These are phyloP conservation scores for Apogon hyalosoma DNA, from an alignment of 2,797 vertebrate species.

Conservation along the genomic window DNA sequence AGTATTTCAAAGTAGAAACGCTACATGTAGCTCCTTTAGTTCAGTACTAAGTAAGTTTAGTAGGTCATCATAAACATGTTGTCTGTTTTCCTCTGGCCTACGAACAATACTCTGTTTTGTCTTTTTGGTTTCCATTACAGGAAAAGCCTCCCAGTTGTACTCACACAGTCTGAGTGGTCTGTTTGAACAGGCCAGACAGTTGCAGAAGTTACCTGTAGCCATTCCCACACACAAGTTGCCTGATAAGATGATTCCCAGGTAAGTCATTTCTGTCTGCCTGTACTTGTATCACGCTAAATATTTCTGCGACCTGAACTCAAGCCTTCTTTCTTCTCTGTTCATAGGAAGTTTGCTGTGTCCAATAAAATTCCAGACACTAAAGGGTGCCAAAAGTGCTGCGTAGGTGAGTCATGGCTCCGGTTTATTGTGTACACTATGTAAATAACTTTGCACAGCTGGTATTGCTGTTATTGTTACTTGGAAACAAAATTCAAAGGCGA, in stretches of 20 bases:
- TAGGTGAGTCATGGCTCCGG: slow-evolving; percentile 85
- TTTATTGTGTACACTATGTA: background rate
- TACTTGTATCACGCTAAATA: background rate
- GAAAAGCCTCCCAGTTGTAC: slow-evolving; percentile 98
- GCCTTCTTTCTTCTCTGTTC: slow-evolving; percentile 32
- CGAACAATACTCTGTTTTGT: too few relatives aligned
- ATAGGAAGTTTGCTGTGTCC: slow-evolving; percentile 96
- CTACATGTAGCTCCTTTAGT: too few relatives aligned
- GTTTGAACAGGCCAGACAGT: slow-evolving; percentile 96
- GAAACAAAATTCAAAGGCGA: background rate
- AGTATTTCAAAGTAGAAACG: too few relatives aligned
- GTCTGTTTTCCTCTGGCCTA: too few relatives aligned
- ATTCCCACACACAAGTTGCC: slow-evolving; percentile 97
- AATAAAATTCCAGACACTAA: slow-evolving; percentile 99
- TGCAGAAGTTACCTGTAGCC: slow-evolving; percentile 95
- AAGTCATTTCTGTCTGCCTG: background rate
- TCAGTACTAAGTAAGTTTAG: too few relatives aligned
- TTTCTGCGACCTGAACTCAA: background rate
- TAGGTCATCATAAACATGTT: too few relatives aligned
- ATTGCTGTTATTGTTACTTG: background rate
- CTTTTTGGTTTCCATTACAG: slow-evolving; percentile 68
- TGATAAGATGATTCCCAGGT: slow-evolving; percentile 92
- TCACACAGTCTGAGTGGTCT: slow-evolving; percentile 94
- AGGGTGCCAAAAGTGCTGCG: slow-evolving; percentile 98
- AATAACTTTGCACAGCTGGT: background rate